Evolutionary conservation across 2,113 vertebrate genomes (phyloP), one percentile per base, ranked within the genome.

Genomic region (Irena cyanogastra): DNA sequence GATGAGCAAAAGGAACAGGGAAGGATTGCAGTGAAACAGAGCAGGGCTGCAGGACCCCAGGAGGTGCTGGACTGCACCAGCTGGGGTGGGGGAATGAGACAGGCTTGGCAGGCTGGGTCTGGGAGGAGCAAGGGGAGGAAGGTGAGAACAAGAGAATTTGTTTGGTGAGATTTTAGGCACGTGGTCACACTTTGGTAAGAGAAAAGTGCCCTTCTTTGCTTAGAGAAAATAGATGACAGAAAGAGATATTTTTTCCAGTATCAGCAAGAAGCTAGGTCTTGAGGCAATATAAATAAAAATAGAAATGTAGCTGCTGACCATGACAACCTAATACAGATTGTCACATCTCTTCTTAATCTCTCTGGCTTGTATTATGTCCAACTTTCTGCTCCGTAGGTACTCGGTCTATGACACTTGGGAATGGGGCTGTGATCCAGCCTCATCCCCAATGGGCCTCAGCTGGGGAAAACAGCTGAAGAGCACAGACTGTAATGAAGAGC

Each of bases 51-150:
- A 79, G 37, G 24, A 45, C 9, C 7, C 41, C 60, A 33, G 1
- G 5, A 42, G 44, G 5, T 37, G 28, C 39, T n/a, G 52, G 37
- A 24, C 19, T 24, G 16, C 14, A 17, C 0, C 0, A 26, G n/a
- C 0, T 64, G 26, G 21, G 42, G 33, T 3, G 35, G 13, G 33
- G 15, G 33, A 52, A 15, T 4, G 11, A 72, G 30, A 56, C 22
- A 42, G 27, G 19, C n/a, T 75, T 2, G 5, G 30, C 21, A 30
- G 28, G n/a, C 10, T 53, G 27, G 21, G 30, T 7, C 27, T 42
- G 49, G 17, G 50, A 50, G 7, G 17, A 66, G 22, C 1, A 0
- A 70, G 13, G 23, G 8, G 21, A 64, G 65, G 6, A 37, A 49
- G 27, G 41, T 3, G 12, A 42, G 30, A 71, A 37, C 9, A 44